Base-by-base conservation (phyloP, 2,797 vertebrate genomes). In the Eospalax fontanierii region DNA sequence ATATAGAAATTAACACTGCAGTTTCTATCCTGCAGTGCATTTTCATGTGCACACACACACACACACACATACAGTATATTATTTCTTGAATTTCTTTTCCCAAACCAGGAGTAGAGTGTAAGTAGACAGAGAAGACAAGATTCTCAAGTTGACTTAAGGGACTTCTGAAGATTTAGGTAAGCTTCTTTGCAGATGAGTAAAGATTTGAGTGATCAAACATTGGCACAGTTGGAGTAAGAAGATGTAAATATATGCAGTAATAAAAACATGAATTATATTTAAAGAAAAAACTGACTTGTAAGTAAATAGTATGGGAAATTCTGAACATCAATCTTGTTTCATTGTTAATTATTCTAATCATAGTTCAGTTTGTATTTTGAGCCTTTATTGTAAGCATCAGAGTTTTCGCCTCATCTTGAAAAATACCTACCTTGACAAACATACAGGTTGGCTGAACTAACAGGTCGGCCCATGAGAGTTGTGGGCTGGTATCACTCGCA, bases 401-500 rank as follows among this genome's bases (percentile, higher is more conserved):
- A 21, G 33, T 88, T 92, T 68, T 93, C 6, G 78, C 84, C 26
- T 54, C 68, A 26, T 95, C 93, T 94, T 94, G 0, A 80, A 96
- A 92, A 78, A 54, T 54, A 54, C 50, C 50, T 66, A 75, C 98
- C 98, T 99, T 98, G 97, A 99, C 98, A 95, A 73, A 65, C 98
- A 85, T 98, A 99, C 99, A 99, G 99, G 91, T 98, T 99, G 97
- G 99, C 99, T 63, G 99, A 99, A 94, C 98, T 99, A 95, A 99
- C 99, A 0, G 99, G 99, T 71, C 98, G 99, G 6, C 99, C 99
- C 28, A 99, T 99, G 99, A 98, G 99, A 93, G 99, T 99, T 70
- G 99, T 99, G 61, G 99, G 99, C 96, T 99, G 99, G 99, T 99
- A 99, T 96, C 99, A 99, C 97, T 99, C 99, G 50, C 99, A 99